phyloP scores from a whole-genome alignment of 53 echinoderm and acorn worm genomes.

The Hippasteria phrygiana region DNA sequence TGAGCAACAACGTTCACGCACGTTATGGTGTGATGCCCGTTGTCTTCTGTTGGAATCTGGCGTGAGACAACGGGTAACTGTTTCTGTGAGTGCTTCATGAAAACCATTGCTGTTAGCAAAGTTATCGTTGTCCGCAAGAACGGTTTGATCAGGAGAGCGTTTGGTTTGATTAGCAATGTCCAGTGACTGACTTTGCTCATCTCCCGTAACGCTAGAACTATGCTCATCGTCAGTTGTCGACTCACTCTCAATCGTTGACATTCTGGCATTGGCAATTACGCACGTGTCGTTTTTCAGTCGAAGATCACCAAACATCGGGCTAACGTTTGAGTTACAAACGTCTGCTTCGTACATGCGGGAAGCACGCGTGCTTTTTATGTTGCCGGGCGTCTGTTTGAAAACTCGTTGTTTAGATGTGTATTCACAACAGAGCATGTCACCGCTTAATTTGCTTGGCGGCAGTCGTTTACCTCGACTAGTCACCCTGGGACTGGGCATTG shows the following conservation, averaged over 20 bases:
- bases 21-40: neutral
- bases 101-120: neutral
- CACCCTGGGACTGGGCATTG: constrained; percentile 39
- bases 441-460: neutral
- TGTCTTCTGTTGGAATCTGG: neutral
- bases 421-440: neutral
- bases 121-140: neutral
- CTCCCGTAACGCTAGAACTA: neutral
- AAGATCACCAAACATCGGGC: neutral
- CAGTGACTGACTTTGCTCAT: neutral
- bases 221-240: neutral
- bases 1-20: neutral
- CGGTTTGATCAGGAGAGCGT: neutral
- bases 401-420: neutral
- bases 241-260: constrained; percentile 26
- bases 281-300: neutral
- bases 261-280: neutral
- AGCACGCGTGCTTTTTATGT: neutral
- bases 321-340: neutral
- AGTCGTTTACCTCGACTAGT: neutral
- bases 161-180: neutral
- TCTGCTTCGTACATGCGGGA: neutral
- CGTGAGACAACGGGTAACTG: neutral
- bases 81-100: neutral
- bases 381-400: neutral